Evolutionary conservation across 2,113 vertebrate species (phyloP).

Genomic region (Ciconia boyciana): DNA sequence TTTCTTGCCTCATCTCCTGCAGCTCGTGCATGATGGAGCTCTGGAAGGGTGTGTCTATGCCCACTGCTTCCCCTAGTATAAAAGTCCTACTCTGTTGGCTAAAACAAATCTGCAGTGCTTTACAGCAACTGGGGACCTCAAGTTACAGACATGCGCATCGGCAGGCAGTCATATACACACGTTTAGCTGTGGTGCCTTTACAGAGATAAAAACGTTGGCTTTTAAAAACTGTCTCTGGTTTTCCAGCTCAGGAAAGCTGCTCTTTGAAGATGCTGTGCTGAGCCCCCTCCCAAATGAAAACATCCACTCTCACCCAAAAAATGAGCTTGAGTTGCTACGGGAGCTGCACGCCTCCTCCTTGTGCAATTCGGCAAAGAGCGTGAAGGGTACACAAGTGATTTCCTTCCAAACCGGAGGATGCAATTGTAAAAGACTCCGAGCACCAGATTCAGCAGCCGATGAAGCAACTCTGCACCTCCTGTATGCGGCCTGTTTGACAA

Average conservation of each 20-base stretch:
- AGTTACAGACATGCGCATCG: not conserved
- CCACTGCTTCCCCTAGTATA: not conserved
- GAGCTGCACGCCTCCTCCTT: not conserved
- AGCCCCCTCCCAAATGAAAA: not conserved
- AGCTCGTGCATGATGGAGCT: not conserved
- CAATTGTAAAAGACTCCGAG: not conserved
- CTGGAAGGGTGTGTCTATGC: not conserved
- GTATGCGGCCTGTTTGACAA: not conserved
- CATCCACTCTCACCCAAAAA: not conserved
- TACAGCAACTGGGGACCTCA: no score
- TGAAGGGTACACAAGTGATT: not conserved
- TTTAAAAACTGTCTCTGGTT: not conserved
- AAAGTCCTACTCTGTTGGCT: not conserved
- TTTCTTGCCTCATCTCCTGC: not conserved
- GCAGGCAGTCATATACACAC: not conserved
- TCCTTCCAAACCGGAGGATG: not conserved
- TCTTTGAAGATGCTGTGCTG: not conserved
- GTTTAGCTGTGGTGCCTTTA: accelerated
- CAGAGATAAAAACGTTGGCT: not conserved
- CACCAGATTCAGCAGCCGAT: not conserved
- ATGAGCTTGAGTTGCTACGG: accelerated
- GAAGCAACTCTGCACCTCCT: not conserved
- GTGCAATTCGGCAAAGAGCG: not conserved
- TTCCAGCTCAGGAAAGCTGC: not conserved
- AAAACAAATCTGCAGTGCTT: not conserved